Evolutionary conservation across 2,797 vertebrate genomes (phyloP), one percentile per base, ranked within the genome.

Genomic region (Alca torda): DNA sequence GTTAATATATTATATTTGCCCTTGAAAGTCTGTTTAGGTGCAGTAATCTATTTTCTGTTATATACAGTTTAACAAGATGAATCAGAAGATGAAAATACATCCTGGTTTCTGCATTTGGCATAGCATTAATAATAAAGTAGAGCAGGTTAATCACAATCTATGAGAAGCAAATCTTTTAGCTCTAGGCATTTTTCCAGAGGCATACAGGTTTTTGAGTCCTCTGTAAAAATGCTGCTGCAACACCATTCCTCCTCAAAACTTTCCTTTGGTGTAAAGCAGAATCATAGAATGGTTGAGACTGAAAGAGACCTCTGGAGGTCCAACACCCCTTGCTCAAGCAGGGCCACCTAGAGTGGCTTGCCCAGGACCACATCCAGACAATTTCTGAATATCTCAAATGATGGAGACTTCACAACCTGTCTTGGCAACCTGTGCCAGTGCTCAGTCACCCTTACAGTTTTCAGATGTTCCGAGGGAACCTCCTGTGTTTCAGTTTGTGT

Each of bases 11-110:
- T 91, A 25, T 61, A 79, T 75, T 87, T 92, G 84, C 13, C 77
- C 85, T 96, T 95, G 89, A 90, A 95, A 60, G 39, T 54, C 74
- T 87, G 28, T 53, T 87, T 75, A 61, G 41, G n/a, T 88, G 39
- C n/a, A 83, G 11, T 46, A 79, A 83, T 63, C 88, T 94, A 77
- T 95, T 95, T 87, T 95, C 37, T 77, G 15, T 50, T 89, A 72
- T 65, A 63, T 57, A 64, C 26, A 90, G 60, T 89, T 92, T 83
- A 95, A 93, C 1, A 0, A 84, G 56, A 76, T 67, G 11, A 60
- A 93, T 91, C 67, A 35, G 26, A 78, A 90, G 35, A 87, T 83
- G 56, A 87, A 89, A 94, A 90, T 72, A 51, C 25, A 59, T 65
- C 48, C 30, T 23, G 16, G 4, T 48, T 84, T 78, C 35, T 86